A percentile compares a stretch with the other conserved stretches of the same genome.
These are phyloP conservation scores for Cephus pulcher DNA, from an alignment of 2,888 invertebrate genomes.

Conservation along the genomic window DNA sequence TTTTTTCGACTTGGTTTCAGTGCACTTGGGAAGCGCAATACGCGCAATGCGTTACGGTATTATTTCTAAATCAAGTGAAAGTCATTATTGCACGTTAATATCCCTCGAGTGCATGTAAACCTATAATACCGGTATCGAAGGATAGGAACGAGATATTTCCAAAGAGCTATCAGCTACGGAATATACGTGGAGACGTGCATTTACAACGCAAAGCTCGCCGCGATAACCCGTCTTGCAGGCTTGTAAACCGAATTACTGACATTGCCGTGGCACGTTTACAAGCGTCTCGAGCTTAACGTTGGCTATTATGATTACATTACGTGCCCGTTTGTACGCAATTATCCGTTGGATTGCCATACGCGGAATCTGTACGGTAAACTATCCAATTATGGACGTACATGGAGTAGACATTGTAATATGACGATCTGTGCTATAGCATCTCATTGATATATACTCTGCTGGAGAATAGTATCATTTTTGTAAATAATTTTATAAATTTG, in stretches of 20 bases:
- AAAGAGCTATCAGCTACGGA: background rate
- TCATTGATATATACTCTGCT: background rate
- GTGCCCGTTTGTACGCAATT: constrained; percentile 36
- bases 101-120: background rate
- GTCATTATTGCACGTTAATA: background rate
- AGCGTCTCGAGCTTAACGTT: constrained; percentile 39
- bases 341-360: constrained; percentile 41
- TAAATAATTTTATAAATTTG: background rate
- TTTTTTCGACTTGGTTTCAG: background rate
- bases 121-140: background rate
- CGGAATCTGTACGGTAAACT: constrained; percentile 9
- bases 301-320: constrained; percentile 38
- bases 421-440: background rate
- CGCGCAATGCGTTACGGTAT: background rate
- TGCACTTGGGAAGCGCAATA: background rate
- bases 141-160: background rate
- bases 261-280: constrained; percentile 43
- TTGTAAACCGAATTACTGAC: constrained; percentile 43
- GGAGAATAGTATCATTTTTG: background rate
- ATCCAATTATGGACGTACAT: background rate
- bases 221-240: constrained; percentile 3
- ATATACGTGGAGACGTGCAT: background rate
- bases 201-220: background rate
- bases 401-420: background rate
- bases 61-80: background rate